Evolutionary conservation across 1,140 invertebrate species (phyloP).

Genomic region (Zelostemma sp.): DNA sequence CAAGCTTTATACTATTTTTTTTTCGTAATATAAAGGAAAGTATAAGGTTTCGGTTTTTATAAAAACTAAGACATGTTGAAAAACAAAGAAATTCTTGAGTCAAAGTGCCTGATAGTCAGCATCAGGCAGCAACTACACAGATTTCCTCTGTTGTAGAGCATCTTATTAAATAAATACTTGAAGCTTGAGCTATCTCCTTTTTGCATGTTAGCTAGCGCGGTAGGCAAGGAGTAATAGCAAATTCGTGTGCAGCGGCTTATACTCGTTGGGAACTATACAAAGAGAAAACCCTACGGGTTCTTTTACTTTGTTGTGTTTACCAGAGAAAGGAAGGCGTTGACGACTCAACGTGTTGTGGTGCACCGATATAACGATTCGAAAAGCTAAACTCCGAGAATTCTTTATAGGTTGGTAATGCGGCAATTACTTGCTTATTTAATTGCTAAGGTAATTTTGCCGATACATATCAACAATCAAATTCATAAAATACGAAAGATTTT

Average conservation of each 20-base stretch:
- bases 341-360: conserved; percentile 38
- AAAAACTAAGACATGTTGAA: too few species aligned
- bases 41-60: too few species aligned
- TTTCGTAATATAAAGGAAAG: too few species aligned
- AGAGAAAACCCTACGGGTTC: conserved; percentile 52
- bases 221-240: conserved; percentile 37
- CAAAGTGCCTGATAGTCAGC: conserved; percentile 30
- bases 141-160: conserved; percentile 48
- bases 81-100: conserved; percentile 54
- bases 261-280: conserved; percentile 41
- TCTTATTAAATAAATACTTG: conserved; percentile 63
- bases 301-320: conserved; percentile 53
- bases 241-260: conserved; percentile 47
- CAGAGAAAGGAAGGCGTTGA: conserved; percentile 36
- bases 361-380: conserved; percentile 17
- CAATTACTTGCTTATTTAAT: too few species aligned
- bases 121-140: conserved; percentile 34
- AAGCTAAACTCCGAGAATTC: too few species aligned
- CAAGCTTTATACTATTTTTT: too few species aligned
- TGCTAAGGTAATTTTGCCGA: too few species aligned
- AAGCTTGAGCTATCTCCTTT: conserved; percentile 44
- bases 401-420: too few species aligned
- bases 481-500: too few species aligned
- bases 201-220: conserved; percentile 34
- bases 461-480: too few species aligned